Percentiles rank a stretch among this genome's conserved stretches.
These are phyloP conservation scores for Ataeniobius toweri DNA, from an alignment of 2,797 vertebrate species.

Conservation along the genomic window DNA sequence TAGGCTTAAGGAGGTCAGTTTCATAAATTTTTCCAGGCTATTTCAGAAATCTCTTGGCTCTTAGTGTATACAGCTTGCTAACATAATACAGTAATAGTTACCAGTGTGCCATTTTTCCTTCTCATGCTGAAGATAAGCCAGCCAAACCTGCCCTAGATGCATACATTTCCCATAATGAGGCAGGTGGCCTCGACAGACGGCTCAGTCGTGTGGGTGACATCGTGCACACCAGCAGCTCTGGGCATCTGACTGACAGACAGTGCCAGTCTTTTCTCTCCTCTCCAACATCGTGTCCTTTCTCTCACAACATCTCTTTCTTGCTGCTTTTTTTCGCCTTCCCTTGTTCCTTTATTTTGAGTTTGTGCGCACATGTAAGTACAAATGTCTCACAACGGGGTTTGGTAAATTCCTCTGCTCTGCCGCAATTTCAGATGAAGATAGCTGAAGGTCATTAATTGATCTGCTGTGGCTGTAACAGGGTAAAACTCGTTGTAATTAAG, in stretches of 20 bases:
- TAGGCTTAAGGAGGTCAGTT: not conserved
- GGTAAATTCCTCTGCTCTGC: constrained; percentile 66
- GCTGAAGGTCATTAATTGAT: constrained; percentile 83
- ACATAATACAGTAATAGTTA: constrained; percentile 78
- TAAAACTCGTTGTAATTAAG: constrained; percentile 82
- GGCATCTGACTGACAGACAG: constrained; percentile 82
- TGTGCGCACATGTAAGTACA: constrained; percentile 20
- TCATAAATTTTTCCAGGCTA: constrained; percentile 27
- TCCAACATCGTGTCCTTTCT: constrained; percentile 40
- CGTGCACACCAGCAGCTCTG: constrained; percentile 70
- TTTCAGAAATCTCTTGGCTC: constrained; percentile 56
- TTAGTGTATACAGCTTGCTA: constrained; percentile 68
- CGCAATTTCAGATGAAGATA: constrained; percentile 79
- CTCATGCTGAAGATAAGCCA: constrained; percentile 73
- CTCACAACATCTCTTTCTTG: constrained; percentile 35
- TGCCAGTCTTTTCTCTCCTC: constrained; percentile 70
- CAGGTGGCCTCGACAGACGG: constrained; percentile 81
- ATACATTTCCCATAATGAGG: constrained; percentile 82
- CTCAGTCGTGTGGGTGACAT: constrained; percentile 78
- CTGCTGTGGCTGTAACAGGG: constrained; percentile 73
- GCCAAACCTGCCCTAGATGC: constrained; percentile 80
- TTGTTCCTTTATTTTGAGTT: constrained; percentile 11
- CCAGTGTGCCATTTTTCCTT: constrained; percentile 73
- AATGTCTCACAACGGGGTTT: constrained; percentile 53
- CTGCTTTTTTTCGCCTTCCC: constrained; percentile 17